Evolutionary conservation across 2,797 vertebrate species (phyloP).

Genomic region (Sebastolobus alascanus): DNA sequence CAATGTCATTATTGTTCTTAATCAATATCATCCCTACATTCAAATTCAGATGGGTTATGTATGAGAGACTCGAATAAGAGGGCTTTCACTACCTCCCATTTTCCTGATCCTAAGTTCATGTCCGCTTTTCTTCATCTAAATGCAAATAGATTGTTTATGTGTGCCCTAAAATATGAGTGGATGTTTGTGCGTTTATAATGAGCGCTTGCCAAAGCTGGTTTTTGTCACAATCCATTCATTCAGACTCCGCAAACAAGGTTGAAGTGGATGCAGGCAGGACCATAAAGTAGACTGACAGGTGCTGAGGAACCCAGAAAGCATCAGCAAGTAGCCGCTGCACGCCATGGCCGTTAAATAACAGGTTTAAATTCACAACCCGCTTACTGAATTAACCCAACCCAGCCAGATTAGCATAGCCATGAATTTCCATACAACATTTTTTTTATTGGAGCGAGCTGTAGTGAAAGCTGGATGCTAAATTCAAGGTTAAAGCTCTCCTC

Average conservation of each 20-base stretch:
- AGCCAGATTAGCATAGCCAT: slow-evolving; percentile 70
- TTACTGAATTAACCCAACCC: slow-evolving; percentile 72
- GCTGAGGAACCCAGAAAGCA: slow-evolving; percentile 58
- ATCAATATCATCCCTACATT: slow-evolving; percentile 16
- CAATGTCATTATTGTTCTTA: slow-evolving; percentile 30
- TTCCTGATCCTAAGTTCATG: slow-evolving; percentile 49
- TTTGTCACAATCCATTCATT: slow-evolving; percentile 71
- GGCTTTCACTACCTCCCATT: slow-evolving; percentile 19
- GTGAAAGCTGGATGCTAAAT: slow-evolving; percentile 59
- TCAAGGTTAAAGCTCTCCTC: slow-evolving; percentile 76
- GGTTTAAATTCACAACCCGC: slow-evolving; percentile 73
- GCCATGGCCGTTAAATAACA: slow-evolving; percentile 62
- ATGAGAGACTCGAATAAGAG: slow-evolving; percentile 33
- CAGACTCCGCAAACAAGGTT: slow-evolving; percentile 67
- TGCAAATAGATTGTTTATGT: slow-evolving; percentile 77
- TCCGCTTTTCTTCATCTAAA: slow-evolving; percentile 74
- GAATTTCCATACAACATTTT: slow-evolving; percentile 66
- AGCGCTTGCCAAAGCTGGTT: slow-evolving; percentile 61
- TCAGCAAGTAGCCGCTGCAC: slow-evolving; percentile 55
- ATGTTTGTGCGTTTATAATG: slow-evolving; percentile 67
- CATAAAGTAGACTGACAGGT: slow-evolving; percentile 72
- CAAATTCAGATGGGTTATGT: slow-evolving; percentile 15
- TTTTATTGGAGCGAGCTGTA: slow-evolving; percentile 49
- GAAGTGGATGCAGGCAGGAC: slow-evolving; percentile 50
- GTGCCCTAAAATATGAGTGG: slow-evolving; percentile 63